phyloP scores from a whole-genome alignment of 1,140 invertebrate genomes.

The Panulirus ornatus region DNA sequence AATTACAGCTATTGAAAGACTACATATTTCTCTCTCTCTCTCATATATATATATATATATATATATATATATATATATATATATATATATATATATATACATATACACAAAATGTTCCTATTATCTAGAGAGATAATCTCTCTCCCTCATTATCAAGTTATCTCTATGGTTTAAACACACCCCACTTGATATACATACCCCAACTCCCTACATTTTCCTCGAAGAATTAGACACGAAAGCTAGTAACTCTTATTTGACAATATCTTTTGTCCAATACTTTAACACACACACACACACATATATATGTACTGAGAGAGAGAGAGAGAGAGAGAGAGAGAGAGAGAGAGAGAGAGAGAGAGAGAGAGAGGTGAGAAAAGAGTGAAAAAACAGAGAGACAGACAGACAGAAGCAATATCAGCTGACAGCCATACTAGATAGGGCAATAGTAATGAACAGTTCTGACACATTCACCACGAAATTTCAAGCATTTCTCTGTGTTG shows the following conservation, averaged over 20 bases:
- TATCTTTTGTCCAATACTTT: not conserved
- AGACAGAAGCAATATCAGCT: not conserved
- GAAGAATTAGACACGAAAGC: not conserved
- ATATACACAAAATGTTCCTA: not conserved
- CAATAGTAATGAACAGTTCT: not conserved
- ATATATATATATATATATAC: slow-evolving; percentile 11
- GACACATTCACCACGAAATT: not conserved
- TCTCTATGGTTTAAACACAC: not conserved
- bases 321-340: slow-evolving; percentile 7
- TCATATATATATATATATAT: not conserved
- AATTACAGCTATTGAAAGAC: not conserved
- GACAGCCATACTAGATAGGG: not conserved
- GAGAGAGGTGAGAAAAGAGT: too few relatives aligned
- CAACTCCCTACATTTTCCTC: not conserved
- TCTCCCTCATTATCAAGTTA: not conserved
- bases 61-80: not conserved
- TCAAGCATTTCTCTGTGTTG: not conserved
- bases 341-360: slow-evolving; percentile 7
- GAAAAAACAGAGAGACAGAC: too few relatives aligned
- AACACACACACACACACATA: not conserved
- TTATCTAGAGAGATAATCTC: not conserved
- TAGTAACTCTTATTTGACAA: not conserved
- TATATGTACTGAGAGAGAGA: not conserved
- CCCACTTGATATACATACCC: not conserved
- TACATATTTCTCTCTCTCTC: not conserved